These are phyloP conservation scores for Eremophila alpestris DNA, from an alignment of 2,797 vertebrate genomes.

Conservation along the genomic window DNA sequence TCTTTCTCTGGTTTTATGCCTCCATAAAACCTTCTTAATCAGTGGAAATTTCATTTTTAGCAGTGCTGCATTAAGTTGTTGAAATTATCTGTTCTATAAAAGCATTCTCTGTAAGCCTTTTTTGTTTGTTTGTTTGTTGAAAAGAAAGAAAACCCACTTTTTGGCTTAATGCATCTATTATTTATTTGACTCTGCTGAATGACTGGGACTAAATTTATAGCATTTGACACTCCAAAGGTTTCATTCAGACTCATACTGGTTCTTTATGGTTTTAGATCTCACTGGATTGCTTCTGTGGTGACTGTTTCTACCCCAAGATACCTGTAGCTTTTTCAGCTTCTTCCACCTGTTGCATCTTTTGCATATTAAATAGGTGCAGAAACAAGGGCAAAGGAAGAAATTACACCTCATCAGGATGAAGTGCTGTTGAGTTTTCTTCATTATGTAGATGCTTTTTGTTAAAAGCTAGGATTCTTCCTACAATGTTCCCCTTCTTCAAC, in stretches of 20 bases:
- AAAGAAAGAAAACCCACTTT: background rate
- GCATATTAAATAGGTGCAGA: background rate
- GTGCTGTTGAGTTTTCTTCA: background rate
- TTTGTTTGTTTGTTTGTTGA: background rate
- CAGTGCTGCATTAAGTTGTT: background rate
- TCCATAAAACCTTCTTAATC: slow-evolving; percentile 46
- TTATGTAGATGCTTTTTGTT: background rate
- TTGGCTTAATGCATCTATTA: background rate
- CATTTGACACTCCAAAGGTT: background rate
- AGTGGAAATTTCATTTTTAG: slow-evolving; percentile 12
- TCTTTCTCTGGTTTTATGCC: slow-evolving; percentile 32
- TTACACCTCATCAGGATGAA: background rate
- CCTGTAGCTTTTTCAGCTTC: background rate
- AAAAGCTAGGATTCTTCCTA: background rate
- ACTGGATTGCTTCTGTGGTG: background rate
- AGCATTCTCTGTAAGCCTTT: background rate
- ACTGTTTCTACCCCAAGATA: background rate
- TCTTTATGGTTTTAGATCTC: background rate
- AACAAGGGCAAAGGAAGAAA: background rate
- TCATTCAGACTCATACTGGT: background rate
- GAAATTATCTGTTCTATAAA: slow-evolving; percentile 2
- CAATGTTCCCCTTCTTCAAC: background rate
- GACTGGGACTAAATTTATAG: background rate
- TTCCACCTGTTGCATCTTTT: background rate
- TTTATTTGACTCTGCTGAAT: background rate